Conservation (phyloP, 2,888 invertebrate genomes). For the Beris morrisii region DNA sequence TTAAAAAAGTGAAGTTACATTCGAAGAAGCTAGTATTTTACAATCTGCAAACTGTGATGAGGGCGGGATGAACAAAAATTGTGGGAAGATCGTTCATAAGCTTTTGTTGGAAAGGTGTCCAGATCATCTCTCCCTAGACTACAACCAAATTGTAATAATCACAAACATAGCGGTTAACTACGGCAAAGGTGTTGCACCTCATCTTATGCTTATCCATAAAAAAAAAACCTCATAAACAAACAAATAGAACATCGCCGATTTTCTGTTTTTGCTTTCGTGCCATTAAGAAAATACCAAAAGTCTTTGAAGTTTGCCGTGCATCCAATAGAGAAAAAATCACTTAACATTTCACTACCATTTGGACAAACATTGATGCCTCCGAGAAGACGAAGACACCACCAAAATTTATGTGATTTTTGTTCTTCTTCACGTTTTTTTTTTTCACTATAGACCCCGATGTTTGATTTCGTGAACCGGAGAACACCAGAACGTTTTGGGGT, state of each 20-base stretch:
- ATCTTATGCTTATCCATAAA: neutral
- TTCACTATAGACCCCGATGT: neutral
- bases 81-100: too few species aligned
- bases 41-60: too few species aligned
- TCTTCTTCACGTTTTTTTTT: neutral
- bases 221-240: slow-evolving; percentile 5
- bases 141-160: slow-evolving; percentile 1
- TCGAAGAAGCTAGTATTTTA: too few species aligned
- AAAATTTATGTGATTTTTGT: slow-evolving; percentile 9
- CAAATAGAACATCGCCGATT: slow-evolving; percentile 12
- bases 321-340: slow-evolving; percentile 38
- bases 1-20: too few species aligned
- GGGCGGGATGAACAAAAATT: too few species aligned
- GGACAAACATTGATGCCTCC: slow-evolving; percentile 36
- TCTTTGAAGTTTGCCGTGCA: slow-evolving; percentile 27
- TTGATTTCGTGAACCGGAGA: slow-evolving; percentile 14
- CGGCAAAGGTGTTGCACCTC: slow-evolving; percentile 3
- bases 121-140: neutral
- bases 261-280: slow-evolving; percentile 6
- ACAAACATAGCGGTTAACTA: slow-evolving; percentile 15
- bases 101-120: too few species aligned
- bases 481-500: neutral
- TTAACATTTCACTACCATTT: slow-evolving; percentile 43
- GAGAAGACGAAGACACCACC: slow-evolving; percentile 10
- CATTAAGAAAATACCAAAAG: slow-evolving; percentile 11